Evolutionary conservation across 2,113 vertebrate genomes (phyloP).

Genomic region (Mastomys natalensis): DNA sequence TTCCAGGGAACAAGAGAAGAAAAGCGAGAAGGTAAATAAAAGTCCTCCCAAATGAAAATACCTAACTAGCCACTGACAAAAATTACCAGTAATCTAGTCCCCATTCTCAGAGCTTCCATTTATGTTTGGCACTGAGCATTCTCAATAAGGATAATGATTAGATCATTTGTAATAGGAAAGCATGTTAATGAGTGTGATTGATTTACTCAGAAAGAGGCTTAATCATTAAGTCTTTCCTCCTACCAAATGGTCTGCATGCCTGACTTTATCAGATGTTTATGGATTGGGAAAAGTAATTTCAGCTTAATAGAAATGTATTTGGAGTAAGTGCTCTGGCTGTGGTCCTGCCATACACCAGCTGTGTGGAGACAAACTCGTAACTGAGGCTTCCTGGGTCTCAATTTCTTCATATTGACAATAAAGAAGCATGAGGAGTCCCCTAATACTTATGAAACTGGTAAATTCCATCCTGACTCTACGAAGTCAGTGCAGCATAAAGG

Average conservation of each 20-base stretch:
- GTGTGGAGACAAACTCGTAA: neutral
- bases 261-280: slow-evolving; percentile 56
- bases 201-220: slow-evolving; percentile 53
- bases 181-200: slow-evolving; percentile 45
- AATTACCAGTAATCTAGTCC: neutral
- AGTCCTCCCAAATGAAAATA: neutral
- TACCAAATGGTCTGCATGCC: slow-evolving; percentile 48
- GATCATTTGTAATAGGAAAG: slow-evolving; percentile 55
- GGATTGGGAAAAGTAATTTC: neutral
- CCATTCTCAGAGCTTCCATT: slow-evolving; percentile 1
- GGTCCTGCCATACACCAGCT: neutral
- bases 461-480: neutral
- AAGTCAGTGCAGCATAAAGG: neutral
- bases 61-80: neutral
- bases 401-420: neutral
- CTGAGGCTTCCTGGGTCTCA: neutral
- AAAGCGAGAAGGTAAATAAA: neutral
- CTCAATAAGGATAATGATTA: slow-evolving; percentile 37
- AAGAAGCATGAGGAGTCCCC: neutral
- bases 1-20: neutral
- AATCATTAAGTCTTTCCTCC: slow-evolving; percentile 56
- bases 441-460: neutral
- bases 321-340: neutral
- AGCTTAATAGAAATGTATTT: slow-evolving; percentile 9
- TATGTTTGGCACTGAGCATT: neutral